phyloP scores from a whole-genome alignment of 2,888 invertebrate species.

The Leptodirus hochenwartii region DNA sequence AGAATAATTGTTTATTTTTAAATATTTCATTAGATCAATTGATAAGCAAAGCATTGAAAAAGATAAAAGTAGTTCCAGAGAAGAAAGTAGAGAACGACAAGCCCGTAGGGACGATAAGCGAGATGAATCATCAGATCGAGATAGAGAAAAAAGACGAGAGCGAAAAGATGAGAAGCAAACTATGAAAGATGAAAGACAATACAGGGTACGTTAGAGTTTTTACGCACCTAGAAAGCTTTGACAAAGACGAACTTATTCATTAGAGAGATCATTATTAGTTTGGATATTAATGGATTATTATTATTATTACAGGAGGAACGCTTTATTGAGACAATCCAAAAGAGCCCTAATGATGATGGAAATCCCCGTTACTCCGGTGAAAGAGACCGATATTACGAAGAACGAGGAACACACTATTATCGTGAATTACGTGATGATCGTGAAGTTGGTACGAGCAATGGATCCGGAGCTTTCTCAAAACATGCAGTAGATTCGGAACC shows the following conservation, averaged over 20 bases:
- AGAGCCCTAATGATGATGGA: conserved; percentile 24
- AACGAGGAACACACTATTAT: conserved; percentile 23
- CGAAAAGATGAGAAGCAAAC: conserved; percentile 28
- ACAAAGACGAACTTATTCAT: neutral
- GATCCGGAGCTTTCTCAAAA: conserved; percentile 25
- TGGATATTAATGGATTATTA: no score
- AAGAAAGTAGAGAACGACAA: conserved; percentile 29
- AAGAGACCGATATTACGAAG: conserved; percentile 31
- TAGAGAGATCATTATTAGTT: no score
- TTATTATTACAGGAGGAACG: conserved; percentile 31
- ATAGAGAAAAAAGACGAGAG: conserved; percentile 39
- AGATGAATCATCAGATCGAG: conserved; percentile 37
- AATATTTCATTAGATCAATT: no score
- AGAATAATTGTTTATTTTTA: no score
- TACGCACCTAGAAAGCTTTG: conserved; percentile 5
- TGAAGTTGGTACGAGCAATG: conserved; percentile 36
- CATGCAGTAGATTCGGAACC: no score
- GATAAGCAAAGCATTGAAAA: no score
- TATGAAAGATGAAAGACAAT: conserved; percentile 23
- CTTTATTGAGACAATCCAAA: conserved; percentile 24
- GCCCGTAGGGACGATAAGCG: conserved; percentile 33
- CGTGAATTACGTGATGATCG: conserved; percentile 27
- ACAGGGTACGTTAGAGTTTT: conserved; percentile 20
- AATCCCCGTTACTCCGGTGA: conserved; percentile 33
- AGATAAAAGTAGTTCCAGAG: no score